Conservation (phyloP, 2,113 vertebrate genomes). For the Verasper variegatus region DNA sequence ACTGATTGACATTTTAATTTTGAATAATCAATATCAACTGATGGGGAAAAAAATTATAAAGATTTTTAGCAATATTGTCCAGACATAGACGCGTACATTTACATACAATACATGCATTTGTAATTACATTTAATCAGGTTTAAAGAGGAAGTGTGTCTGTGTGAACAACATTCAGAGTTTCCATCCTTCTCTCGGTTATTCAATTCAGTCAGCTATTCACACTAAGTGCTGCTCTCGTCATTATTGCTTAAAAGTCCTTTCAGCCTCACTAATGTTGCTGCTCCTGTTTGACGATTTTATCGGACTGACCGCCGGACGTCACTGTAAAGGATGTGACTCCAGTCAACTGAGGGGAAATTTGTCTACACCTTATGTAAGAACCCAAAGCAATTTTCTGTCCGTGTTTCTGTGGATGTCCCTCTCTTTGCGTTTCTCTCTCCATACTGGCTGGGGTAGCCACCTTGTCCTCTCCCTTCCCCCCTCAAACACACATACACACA, state of each 20-base stretch:
- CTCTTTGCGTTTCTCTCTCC: slow-evolving; percentile 46
- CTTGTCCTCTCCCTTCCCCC: slow-evolving; percentile 68
- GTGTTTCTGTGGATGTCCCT: slow-evolving; percentile 25
- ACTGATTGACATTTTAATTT: too few species aligned
- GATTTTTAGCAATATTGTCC: too few species aligned
- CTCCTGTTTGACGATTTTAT: slow-evolving; percentile 32
- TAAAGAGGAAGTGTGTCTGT: not conserved
- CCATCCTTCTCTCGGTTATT: slow-evolving; percentile 24
- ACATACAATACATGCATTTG: not conserved
- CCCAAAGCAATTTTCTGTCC: slow-evolving; percentile 31
- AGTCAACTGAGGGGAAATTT: slow-evolving; percentile 9
- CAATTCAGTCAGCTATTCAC: slow-evolving; percentile 35
- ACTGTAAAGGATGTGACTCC: slow-evolving; percentile 2
- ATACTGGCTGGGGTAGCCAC: slow-evolving; percentile 64
- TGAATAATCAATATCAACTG: too few species aligned
- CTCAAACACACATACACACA: slow-evolving; percentile 43
- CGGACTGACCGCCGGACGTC: slow-evolving; percentile 7
- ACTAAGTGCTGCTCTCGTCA: slow-evolving; percentile 44
- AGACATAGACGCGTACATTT: not conserved
- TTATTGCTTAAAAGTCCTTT: slow-evolving; percentile 32
- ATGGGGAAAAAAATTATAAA: too few species aligned
- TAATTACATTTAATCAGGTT: not conserved
- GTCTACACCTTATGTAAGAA: slow-evolving; percentile 39
- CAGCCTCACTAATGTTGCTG: slow-evolving; percentile 30
- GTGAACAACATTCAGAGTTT: not conserved